phyloP scores from a whole-genome alignment of 2,888 invertebrate genomes.

The Pyrochroa serraticornis region DNA sequence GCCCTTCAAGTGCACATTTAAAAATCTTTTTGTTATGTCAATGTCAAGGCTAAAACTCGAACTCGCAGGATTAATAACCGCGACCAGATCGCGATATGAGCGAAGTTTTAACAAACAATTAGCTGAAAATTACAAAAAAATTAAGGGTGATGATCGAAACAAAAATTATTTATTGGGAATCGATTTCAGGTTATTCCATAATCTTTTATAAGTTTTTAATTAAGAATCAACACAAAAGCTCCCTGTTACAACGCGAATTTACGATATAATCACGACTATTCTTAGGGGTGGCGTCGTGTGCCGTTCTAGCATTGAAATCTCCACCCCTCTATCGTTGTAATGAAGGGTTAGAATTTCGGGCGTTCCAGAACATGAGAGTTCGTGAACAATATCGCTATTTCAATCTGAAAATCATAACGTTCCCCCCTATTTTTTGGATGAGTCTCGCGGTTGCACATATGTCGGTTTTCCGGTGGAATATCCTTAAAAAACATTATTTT shows the following conservation, averaged over 20 bases:
- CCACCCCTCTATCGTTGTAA: conserved; percentile 1
- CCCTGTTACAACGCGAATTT: not conserved
- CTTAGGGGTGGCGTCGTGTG: conserved; percentile 3
- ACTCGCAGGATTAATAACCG: too few relatives aligned
- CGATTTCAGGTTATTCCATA: too few relatives aligned
- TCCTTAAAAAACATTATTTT: too few relatives aligned
- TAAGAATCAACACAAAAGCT: too few relatives aligned
- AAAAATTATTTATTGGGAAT: too few relatives aligned
- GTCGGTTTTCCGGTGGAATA: too few relatives aligned
- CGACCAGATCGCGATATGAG: too few relatives aligned
- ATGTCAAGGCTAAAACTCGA: conserved; percentile 24
- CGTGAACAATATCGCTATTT: conserved; percentile 2
- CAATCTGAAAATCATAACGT: not conserved
- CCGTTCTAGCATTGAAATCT: conserved; percentile 2
- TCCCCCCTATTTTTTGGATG: not conserved
- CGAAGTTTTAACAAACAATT: too few relatives aligned
- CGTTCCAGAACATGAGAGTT: conserved; percentile 1
- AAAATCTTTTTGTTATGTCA: conserved; percentile 11
- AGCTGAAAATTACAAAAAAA: too few relatives aligned
- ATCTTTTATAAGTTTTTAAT: too few relatives aligned
- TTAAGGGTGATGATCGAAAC: too few relatives aligned
- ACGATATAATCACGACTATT: conserved; percentile 5
- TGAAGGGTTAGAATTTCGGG: not conserved
- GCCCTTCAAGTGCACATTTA: conserved; percentile 17
- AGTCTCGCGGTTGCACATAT: too few relatives aligned